Evolutionary conservation across 2,797 vertebrate genomes (phyloP).

Genomic region (Rhabdomys pumilio): DNA sequence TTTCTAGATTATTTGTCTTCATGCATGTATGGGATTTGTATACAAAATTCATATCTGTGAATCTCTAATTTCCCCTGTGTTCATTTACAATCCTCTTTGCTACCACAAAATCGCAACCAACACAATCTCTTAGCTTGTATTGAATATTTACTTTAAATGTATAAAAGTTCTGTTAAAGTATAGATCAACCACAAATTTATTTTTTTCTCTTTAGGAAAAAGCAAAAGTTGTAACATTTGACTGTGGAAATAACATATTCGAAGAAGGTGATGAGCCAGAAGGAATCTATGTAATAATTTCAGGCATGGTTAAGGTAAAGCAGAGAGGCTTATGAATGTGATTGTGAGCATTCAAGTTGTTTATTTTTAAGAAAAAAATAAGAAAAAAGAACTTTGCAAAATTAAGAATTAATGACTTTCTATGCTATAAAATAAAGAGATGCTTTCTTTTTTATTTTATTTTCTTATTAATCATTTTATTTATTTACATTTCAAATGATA

Average conservation of each 20-base stretch:
- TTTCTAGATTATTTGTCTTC: slow-evolving; percentile 32
- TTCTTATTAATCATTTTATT: not conserved
- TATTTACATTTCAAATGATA: not conserved
- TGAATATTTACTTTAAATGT: slow-evolving; percentile 32
- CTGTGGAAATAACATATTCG: slow-evolving; percentile 86
- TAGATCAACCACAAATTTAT: not conserved
- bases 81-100: slow-evolving; percentile 32
- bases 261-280: slow-evolving; percentile 83
- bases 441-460: not conserved
- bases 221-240: slow-evolving; percentile 83
- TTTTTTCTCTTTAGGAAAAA: slow-evolving; percentile 77
- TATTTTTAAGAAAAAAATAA: not conserved
- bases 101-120: slow-evolving; percentile 54
- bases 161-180: slow-evolving; percentile 33
- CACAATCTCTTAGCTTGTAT: not conserved
- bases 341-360: not conserved
- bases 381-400: not conserved
- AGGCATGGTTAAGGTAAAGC: slow-evolving; percentile 88
- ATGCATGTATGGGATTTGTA: not conserved
- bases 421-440: not conserved
- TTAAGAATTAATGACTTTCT: slow-evolving; percentile 38
- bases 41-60: not conserved
- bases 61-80: slow-evolving; percentile 28
- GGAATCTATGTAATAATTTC: slow-evolving; percentile 88
- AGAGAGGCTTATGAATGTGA: slow-evolving; percentile 34